phyloP scores from a whole-genome alignment of 35 echinoderm and acorn worm genomes.

The Stichopus chloronotus region DNA sequence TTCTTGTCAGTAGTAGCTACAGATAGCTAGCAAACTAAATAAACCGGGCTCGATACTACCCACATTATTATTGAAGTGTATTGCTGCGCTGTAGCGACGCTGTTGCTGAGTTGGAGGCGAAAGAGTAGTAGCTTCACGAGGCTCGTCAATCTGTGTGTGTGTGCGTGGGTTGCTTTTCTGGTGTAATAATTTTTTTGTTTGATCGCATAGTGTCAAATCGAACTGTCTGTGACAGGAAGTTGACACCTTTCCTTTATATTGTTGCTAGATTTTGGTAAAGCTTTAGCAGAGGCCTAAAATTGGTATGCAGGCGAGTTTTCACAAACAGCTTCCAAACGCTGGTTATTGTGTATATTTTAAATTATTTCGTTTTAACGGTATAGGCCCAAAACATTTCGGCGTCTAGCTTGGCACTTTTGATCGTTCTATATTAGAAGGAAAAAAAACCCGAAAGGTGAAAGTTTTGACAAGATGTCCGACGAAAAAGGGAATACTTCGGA shows the following conservation, averaged over 20 bases:
- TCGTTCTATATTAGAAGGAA: no score
- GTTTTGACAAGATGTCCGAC: slow-evolving; percentile 24
- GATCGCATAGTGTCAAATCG: slow-evolving; percentile 34
- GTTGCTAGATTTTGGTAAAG: slow-evolving; percentile 24
- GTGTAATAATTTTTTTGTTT: background rate
- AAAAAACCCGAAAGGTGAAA: no score
- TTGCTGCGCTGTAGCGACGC: background rate
- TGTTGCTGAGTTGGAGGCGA: background rate
- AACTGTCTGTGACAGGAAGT: slow-evolving; percentile 35
- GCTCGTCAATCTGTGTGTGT: background rate
- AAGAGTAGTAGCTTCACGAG: background rate
- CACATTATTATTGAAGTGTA: background rate
- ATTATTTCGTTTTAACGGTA: no score
- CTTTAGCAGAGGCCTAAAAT: slow-evolving; percentile 7
- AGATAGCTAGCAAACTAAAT: background rate
- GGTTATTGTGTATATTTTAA: background rate
- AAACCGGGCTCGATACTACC: background rate
- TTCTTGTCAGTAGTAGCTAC: background rate
- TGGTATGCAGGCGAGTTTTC: background rate
- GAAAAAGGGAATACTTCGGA: slow-evolving; percentile 29
- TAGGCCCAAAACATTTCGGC: no score
- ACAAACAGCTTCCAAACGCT: background rate
- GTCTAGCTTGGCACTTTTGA: no score
- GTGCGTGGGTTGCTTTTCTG: slow-evolving; percentile 11
- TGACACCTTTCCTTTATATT: slow-evolving; percentile 29